Conservation (phyloP, 92 coral and sea anemone species). For the Umimayanthus chanpuru region DNA sequence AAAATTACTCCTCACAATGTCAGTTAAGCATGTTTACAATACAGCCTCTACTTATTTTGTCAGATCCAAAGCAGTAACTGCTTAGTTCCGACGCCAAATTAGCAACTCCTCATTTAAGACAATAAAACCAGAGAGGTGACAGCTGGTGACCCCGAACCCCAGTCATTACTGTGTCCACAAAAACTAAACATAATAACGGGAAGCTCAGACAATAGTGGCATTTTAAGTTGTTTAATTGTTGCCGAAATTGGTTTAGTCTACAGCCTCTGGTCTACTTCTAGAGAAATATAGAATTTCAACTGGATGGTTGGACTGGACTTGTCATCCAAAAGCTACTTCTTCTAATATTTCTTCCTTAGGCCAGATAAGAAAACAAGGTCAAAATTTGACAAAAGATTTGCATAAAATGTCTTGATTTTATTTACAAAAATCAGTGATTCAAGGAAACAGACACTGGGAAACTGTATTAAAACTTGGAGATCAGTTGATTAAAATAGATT, state of each 20-base stretch:
- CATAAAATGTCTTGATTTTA: too few relatives aligned
- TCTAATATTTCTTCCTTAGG: neutral
- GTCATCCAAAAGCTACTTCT: neutral
- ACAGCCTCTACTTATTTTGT: neutral
- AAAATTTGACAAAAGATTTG: too few relatives aligned
- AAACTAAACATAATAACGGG: neutral
- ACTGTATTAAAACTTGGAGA: too few relatives aligned
- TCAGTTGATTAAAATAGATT: neutral
- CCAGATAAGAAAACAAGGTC: neutral
- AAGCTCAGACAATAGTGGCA: neutral
- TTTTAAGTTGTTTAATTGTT: neutral
- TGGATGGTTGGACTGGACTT: too few relatives aligned
- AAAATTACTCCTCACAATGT: too few relatives aligned
- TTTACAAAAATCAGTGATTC: too few relatives aligned
- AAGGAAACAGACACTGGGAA: too few relatives aligned
- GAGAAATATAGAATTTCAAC: neutral
- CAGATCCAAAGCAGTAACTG: neutral
- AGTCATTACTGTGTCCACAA: neutral
- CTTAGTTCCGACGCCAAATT: neutral
- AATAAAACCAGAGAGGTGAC: conserved; percentile 6
- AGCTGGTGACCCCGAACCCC: conserved; percentile 16
- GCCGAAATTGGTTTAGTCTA: neutral
- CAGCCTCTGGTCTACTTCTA: neutral
- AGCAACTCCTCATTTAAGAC: neutral
- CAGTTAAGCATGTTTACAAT: neutral